phyloP scores from a whole-genome alignment of 2,797 vertebrate genomes.

The Gobionotothen gibberifrons region DNA sequence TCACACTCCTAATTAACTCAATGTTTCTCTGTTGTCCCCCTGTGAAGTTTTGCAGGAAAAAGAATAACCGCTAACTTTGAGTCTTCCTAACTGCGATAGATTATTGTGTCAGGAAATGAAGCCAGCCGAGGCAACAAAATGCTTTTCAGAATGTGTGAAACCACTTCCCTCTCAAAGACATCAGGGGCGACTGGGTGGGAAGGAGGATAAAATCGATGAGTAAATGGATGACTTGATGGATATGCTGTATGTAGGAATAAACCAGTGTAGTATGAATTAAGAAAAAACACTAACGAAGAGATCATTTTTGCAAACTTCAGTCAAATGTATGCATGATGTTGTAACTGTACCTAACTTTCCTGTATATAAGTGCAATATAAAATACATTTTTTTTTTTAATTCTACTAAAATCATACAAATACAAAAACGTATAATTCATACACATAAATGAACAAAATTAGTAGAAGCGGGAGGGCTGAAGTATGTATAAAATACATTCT shows the following conservation, averaged over 20 bases:
- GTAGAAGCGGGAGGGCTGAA: too few relatives aligned
- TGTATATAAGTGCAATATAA: not conserved
- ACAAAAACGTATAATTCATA: too few relatives aligned
- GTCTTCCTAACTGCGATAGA: constrained; percentile 67
- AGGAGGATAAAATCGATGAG: constrained; percentile 36
- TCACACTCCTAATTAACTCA: constrained; percentile 80
- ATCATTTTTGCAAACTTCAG: not conserved
- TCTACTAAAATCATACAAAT: too few relatives aligned
- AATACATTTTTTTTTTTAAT: too few relatives aligned
- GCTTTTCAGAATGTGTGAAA: constrained; percentile 54
- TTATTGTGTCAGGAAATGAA: constrained; percentile 79
- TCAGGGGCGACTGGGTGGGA: constrained; percentile 23
- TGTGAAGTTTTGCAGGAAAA: constrained; percentile 76
- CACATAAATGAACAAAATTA: too few relatives aligned
- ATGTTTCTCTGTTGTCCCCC: constrained; percentile 71
- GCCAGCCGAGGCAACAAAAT: constrained; percentile 66
- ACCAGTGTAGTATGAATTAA: not conserved
- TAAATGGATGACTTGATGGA: constrained; percentile 14
- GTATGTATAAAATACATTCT: not conserved
- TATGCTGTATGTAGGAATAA: not conserved
- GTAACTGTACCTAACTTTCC: not conserved
- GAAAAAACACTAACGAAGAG: not conserved
- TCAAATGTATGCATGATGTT: not conserved
- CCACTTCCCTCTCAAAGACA: constrained; percentile 57
- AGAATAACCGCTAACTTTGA: constrained; percentile 65